A percentile compares a stretch with the other conserved stretches of the same genome.
Evolutionary conservation across 2,888 invertebrate species (phyloP).

Genomic region (Nycteola revayana): DNA sequence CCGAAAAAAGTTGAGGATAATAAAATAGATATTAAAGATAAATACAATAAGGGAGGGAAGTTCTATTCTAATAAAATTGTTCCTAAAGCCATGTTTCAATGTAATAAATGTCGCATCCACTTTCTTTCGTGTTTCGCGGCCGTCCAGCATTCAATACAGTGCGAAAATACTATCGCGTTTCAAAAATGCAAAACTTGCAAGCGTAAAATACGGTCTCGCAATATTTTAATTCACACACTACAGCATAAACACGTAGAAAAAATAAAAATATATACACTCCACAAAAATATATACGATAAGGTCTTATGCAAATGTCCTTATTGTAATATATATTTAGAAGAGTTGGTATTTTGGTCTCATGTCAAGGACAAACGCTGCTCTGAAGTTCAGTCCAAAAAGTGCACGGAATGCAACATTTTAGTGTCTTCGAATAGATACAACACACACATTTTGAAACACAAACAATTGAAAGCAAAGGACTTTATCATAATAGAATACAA

Average conservation of each 20-base stretch:
- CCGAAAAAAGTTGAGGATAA: neutral
- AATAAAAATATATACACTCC: slow-evolving; percentile 36
- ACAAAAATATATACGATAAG: slow-evolving; percentile 26
- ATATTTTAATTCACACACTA: slow-evolving; percentile 30
- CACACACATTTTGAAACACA: slow-evolving; percentile 27
- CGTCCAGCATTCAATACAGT: slow-evolving; percentile 15
- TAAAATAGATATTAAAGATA: too few relatives aligned
- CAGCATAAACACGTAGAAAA: slow-evolving; percentile 42
- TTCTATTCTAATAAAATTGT: slow-evolving; percentile 1
- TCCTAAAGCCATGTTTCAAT: slow-evolving; percentile 31
- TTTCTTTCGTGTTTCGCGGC: slow-evolving; percentile 32
- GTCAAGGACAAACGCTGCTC: slow-evolving; percentile 19
- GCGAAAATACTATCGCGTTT: slow-evolving; percentile 5
- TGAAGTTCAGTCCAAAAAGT: slow-evolving; percentile 12
- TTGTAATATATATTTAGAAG: slow-evolving; percentile 43
- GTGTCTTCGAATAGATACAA: slow-evolving; percentile 13
- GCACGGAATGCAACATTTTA: slow-evolving; percentile 32
- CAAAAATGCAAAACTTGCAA: slow-evolving; percentile 36
- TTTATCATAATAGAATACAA: slow-evolving; percentile 23
- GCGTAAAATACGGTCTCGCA: slow-evolving; percentile 28
- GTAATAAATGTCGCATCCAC: slow-evolving; percentile 35
- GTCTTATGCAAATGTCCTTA: slow-evolving; percentile 40
- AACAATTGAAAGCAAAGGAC: slow-evolving; percentile 16
- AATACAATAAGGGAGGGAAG: slow-evolving; percentile 4
- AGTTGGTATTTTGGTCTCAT: slow-evolving; percentile 35